phyloP scores from a whole-genome alignment of 1,140 invertebrate species.

The Pinna nobilis region DNA sequence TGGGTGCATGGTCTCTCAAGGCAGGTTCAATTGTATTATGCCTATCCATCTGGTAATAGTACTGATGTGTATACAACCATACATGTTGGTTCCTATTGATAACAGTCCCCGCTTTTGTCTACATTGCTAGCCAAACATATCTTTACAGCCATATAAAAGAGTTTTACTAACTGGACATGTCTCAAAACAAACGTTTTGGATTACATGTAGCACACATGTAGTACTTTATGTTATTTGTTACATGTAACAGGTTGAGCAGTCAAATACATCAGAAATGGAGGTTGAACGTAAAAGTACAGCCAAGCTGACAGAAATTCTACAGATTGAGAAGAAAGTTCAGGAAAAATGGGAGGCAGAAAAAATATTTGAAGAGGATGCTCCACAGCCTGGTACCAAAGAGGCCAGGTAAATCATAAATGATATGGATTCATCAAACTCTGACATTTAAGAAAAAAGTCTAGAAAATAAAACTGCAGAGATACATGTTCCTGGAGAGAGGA shows the following conservation, averaged over 20 bases:
- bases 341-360: constrained; percentile 86
- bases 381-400: constrained; percentile 71
- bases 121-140: too few species aligned
- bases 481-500: too few species aligned
- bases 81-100: too few species aligned
- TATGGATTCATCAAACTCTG: neutral
- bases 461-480: neutral
- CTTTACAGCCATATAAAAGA: too few species aligned
- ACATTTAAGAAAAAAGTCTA: neutral
- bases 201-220: neutral
- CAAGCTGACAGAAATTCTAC: constrained; percentile 91
- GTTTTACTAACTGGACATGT: too few species aligned
- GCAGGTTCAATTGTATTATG: too few species aligned
- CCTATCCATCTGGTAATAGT: too few species aligned
- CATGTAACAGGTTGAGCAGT: neutral
- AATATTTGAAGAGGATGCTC: constrained; percentile 88
- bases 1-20: too few species aligned
- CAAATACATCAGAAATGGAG: neutral
- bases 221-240: neutral
- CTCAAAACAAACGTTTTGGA: neutral
- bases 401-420: constrained; percentile 56
- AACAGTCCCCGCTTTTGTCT: too few species aligned
- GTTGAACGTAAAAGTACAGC: constrained; percentile 92
- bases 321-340: constrained; percentile 89
- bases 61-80: too few species aligned